Evolutionary conservation across 2,797 vertebrate species (phyloP).

Genomic region (Delichon dasypus): DNA sequence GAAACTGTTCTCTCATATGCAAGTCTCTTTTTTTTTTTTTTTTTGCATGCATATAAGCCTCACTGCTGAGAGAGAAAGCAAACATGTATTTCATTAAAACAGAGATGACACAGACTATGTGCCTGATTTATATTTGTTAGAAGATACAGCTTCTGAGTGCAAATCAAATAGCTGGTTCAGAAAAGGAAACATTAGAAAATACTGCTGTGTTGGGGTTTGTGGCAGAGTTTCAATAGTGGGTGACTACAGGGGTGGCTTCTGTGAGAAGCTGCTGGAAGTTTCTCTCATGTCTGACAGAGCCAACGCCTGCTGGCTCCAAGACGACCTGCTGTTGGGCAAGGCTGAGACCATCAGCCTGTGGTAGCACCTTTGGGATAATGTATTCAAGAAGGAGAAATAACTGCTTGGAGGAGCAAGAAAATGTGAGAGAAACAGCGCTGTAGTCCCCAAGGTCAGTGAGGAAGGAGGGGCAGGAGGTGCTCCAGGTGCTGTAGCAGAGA

Average conservation of each 20-base stretch:
- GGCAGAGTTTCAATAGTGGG: not conserved
- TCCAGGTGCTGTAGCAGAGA: fast-evolving
- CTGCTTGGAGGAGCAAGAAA: not conserved
- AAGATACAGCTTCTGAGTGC: not conserved
- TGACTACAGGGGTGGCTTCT: not conserved
- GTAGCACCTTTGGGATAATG: not conserved
- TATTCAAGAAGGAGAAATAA: not conserved
- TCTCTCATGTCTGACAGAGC: not conserved
- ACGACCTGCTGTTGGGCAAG: not conserved
- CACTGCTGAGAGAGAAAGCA: not conserved
- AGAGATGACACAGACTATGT: not conserved
- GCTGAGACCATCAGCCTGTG: not conserved
- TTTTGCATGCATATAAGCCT: not conserved
- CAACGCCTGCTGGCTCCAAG: not conserved
- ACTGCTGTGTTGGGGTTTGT: not conserved
- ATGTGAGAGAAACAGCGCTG: not conserved
- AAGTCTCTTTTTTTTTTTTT: not conserved
- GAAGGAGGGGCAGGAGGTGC: not conserved
- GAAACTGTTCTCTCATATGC: not conserved
- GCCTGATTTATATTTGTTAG: not conserved
- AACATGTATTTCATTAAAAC: slow-evolving; percentile 3
- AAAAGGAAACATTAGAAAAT: not conserved
- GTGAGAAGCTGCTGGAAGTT: not conserved
- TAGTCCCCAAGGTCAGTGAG: not conserved
- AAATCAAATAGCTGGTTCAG: not conserved